Base-by-base conservation (phyloP, 2,113 vertebrate genomes). In the Acrocephalus arundinaceus region DNA sequence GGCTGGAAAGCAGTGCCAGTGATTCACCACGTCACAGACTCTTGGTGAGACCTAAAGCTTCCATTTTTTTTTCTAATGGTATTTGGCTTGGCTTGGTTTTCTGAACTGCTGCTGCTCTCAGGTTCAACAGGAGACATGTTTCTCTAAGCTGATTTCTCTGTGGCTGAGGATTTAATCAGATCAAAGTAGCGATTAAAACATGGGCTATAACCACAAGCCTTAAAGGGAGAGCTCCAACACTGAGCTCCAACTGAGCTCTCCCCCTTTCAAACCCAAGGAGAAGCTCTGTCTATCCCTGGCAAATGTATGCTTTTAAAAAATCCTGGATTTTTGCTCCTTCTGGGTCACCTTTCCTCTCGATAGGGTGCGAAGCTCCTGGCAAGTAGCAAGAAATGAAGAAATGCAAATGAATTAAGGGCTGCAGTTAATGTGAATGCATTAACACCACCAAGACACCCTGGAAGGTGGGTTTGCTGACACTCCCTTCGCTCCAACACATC, bases 161-260 rank as follows among this genome's bases (percentile, higher is more conserved):
- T 82, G 93, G 87, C 94, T 94, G 96, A 97, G 95, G 97, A 90
- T 96, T 97, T 97, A 93, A 95, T 95, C 92, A 96, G 96, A 96
- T 97, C 95, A 97, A 95, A 92, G 88, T 4, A 79, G 89, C 1
- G 85, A 97, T 97, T 93, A 97, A 94, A 96, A 86, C 94, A 67
- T 66, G 94, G 96, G n/a, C 94, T 79, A 66, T 22, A 87, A 93
- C 83, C 92, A 90, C 94, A 89, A 46, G 33, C 94, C 92, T 96
- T 96, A 93, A 95, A 96, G 94, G 91, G 79, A 92, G 22, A 95
- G 93, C 66, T 94, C 87, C 80, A 61, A 33, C 66, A 57, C 70
- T 25, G 80, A 97, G 84, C 84, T 93, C 87, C 82, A 65, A 45
- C 39, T 21, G 65, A 96, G 82, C 71, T 65, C 68, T 84, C 30